Evolutionary conservation across 2,113 vertebrate genomes (phyloP), one percentile per base, ranked within the genome.

Genomic region (Hyaena hyaena): DNA sequence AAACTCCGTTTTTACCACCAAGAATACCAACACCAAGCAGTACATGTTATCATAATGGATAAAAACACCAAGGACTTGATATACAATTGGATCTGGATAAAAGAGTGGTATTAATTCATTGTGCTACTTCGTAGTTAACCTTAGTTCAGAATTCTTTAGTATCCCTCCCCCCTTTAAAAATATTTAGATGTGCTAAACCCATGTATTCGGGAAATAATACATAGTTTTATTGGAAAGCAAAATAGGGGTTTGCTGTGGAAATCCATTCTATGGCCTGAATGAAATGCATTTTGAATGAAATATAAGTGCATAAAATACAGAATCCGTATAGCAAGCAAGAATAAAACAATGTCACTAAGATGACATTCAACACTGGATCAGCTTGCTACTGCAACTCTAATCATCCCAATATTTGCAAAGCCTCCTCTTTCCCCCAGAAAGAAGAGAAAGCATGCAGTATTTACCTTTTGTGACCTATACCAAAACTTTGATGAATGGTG

Each of bases 401-500:
- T 65, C n/a, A 55, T 24, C 48, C 4, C 10, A 81, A 48, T 4
- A 66, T 26, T 50, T 95, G 7, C 16, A 45, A 43, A 43, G 17
- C 11, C 1, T 15, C 39, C 8, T 5, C 9, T 43, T 45, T 26
- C 4, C 21, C 21, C 15, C 0, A 17, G 65, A 55, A 86, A 89
- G 17, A 85, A 58, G 66, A 81, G n/a, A 65, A 84, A 12, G 14
- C 33, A 43, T 96, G 91, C 55, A 96, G 97, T 98, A 98, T 97
- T 98, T 98, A 98, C 48, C 8, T 24, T 88, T 84, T 95, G 65
- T 0, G 24, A 96, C 55, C 81, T 73, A 26, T 95, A 88, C 39
- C 90, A 97, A 98, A 98, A 61, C n/a, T 81, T 87, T 96, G 89
- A 74, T 96, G 97, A 96, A 80, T 90, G 89, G 80, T 88, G 71